Conservation (phyloP, 2,888 invertebrate species). For the Drosophila mercatorum region DNA sequence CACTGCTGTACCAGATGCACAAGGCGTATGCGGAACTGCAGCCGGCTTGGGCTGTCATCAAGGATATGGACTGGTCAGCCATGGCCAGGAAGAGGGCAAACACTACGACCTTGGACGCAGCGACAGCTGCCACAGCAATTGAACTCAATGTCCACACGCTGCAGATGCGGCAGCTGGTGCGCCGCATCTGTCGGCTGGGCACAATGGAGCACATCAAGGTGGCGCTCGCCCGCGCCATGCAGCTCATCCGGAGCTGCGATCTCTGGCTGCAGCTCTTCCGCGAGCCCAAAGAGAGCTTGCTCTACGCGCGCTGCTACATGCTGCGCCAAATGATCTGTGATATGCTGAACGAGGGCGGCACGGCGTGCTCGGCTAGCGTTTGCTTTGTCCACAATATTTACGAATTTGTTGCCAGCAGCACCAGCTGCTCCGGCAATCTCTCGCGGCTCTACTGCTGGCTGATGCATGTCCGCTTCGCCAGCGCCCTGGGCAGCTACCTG, state of each 20-base stretch:
- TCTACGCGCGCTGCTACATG: constrained; percentile 56
- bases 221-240: constrained; percentile 52
- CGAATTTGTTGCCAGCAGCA: constrained; percentile 23
- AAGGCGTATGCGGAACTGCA: constrained; percentile 54
- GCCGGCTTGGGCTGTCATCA: constrained; percentile 49
- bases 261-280: constrained; percentile 61
- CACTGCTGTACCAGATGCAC: constrained; percentile 54
- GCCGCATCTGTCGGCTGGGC: constrained; percentile 56
- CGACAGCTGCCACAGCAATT: constrained; percentile 6
- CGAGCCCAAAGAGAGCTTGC: constrained; percentile 48
- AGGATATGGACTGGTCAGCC: constrained; percentile 55
- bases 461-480: constrained; percentile 45
- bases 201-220: constrained; percentile 36
- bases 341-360: constrained; percentile 34
- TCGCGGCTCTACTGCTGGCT: constrained; percentile 49
- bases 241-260: constrained; percentile 29
- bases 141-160: constrained; percentile 34
- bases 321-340: constrained; percentile 68
- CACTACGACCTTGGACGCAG: constrained; percentile 22
- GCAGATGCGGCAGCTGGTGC: constrained; percentile 59
- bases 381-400: constrained; percentile 59
- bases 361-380: constrained; percentile 15
- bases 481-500: constrained; percentile 46
- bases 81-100: constrained; percentile 10
- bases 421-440: constrained; percentile 21